Evolutionary conservation across 2,113 vertebrate genomes (phyloP).

Genomic region (Alces alces): DNA sequence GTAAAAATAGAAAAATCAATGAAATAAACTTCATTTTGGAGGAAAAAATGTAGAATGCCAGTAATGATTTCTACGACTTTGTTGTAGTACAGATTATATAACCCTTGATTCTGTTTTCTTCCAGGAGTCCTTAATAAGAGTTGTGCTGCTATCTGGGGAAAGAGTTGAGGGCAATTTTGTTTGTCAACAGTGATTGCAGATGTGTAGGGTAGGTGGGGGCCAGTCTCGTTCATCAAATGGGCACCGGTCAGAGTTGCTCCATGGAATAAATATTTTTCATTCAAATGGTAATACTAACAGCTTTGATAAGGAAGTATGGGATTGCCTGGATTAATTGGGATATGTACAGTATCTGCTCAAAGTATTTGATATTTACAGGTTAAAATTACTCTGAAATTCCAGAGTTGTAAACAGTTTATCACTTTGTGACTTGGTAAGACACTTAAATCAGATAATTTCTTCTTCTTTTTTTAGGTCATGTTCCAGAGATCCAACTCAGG

Average conservation of each 20-base stretch:
- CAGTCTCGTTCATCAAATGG: not conserved
- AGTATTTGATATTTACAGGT: slow-evolving; percentile 11
- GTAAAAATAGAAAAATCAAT: not conserved
- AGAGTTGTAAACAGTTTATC: not conserved
- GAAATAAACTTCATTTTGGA: not conserved
- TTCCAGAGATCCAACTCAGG: slow-evolving; percentile 89
- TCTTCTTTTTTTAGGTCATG: slow-evolving; percentile 82
- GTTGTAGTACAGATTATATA: not conserved
- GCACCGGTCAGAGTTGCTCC: not conserved
- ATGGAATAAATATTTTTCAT: not conserved
- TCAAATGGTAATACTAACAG: not conserved
- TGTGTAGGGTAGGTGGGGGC: not conserved
- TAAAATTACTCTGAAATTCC: not conserved
- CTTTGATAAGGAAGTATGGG: not conserved
- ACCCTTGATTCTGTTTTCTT: not conserved
- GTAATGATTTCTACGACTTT: not conserved
- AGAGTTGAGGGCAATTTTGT: not conserved
- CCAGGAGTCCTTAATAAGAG: not conserved
- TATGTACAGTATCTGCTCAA: not conserved
- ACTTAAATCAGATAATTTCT: slow-evolving; percentile 4
- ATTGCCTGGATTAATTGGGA: not conserved
- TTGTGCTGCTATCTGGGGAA: not conserved
- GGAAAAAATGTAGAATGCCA: not conserved
- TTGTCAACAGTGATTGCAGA: not conserved
- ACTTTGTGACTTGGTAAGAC: not conserved